Evolutionary conservation across 2,888 invertebrate genomes (phyloP), one percentile per base, ranked within the genome.

Genomic region (Incurvaria masculella): DNA sequence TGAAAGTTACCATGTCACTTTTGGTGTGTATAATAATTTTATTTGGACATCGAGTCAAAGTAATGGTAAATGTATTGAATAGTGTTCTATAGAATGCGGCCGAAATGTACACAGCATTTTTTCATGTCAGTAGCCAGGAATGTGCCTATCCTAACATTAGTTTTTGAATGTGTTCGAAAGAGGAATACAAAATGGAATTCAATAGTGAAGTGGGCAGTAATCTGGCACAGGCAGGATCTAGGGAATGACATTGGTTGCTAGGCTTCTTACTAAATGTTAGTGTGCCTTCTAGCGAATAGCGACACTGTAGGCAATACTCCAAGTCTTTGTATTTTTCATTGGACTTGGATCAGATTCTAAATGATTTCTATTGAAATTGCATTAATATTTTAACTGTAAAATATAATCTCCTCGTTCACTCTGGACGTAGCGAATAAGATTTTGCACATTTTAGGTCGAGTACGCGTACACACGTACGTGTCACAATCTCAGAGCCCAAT

Each of bases 281-380:
- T 76, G 78, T 78, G 78, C 78, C 78, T 78, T 78, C 75, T 78
- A 76, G 76, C 76, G 66, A 68, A 64, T 76, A 76, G 76, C 74
- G 72, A 69, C 64, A 66, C 72, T 41, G 17, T 72, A 73, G 74
- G 73, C 76, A 68, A 41, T 41, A 41, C 21, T 41, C n/a, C 11
- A 41, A 20, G 21, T 41, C 41, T 41, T 20, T 10, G 21, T 41
- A 20, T 33, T 16, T 27, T 39, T 45, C 38, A 10, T 20, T 20
- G 11, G 44, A 16, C 19, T 21, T 17, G 14, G 41, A 17, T 41
- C 14, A 10, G 41, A 20, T 20, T 20, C 21, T 43, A 43, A 21
- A 43, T 42, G 26, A 26, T 21, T 21, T 21, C 26, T 21, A 21
- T 43, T 26, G 23, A 43, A 43, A 14, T 33, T 33, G 14, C 33